Evolutionary conservation across 2,888 invertebrate species (phyloP), one percentile per base, ranked within the genome.

Genomic region (Trichogramma evanescens): DNA sequence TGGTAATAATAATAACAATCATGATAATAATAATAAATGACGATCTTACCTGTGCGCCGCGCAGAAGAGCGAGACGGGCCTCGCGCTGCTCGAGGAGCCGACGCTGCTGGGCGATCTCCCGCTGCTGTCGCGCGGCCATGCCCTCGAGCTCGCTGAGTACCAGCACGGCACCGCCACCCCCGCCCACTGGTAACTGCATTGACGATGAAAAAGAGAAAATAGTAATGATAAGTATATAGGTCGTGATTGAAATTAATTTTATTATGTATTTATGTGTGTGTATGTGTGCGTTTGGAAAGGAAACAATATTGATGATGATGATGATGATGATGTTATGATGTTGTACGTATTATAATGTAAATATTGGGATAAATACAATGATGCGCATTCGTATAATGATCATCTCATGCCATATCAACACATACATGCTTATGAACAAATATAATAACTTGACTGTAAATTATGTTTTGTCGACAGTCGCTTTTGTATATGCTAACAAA

Each of bases 81-180:
- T 95, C 95, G 79, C 95, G 93, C 79, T 94, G 93, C 81, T 94
- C 94, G 73, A 96, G 86, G 83, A 93, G 95, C 77, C 95, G 88
- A 79, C 76, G 73, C 84, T 96, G 96, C 76, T 91, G 89, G 84
- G 95, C 95, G 78, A 96, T 95, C 86, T 96, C 95, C 82, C 94
- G 91, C 84, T 96, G 95, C 84, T 97, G 97, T 76, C 95, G 86
- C 80, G 93, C 86, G 79, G 96, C 96, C 94, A 96, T 95, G 80
- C 94, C 94, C 85, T 95, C 94, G 84, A 96, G 89, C 86, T 96
- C 95, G 80, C 89, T 88, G 84, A 95, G 86, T 80, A 91, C 91
- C 85, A 91, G 85, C 89, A 88, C 88, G 85, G 88, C 89, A 82
- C 91, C 91, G 86, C 90, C 90, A 85, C 74, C 76, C 85, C 75